These are phyloP conservation scores for Anthonomus grandis DNA, from an alignment of 1,140 invertebrate species.

Conservation along the genomic window DNA sequence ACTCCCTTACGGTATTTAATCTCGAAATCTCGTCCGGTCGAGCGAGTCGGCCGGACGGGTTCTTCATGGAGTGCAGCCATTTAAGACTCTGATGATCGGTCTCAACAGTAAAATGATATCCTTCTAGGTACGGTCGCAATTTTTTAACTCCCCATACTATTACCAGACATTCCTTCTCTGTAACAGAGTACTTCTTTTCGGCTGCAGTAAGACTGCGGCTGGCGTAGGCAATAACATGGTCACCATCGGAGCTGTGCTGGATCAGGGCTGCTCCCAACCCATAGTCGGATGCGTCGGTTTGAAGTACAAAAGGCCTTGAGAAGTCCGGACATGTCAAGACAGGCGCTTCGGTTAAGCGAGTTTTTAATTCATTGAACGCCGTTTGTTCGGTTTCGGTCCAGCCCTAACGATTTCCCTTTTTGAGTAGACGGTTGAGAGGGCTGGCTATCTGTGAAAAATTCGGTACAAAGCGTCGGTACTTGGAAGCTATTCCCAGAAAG, in stretches of 20 bases:
- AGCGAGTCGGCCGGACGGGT: slow-evolving; percentile 46
- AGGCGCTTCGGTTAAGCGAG: slow-evolving; percentile 28
- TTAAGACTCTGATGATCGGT: slow-evolving; percentile 28
- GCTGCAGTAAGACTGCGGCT: slow-evolving; percentile 34
- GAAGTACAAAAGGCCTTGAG: slow-evolving; percentile 39
- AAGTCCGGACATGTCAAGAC: slow-evolving; percentile 41
- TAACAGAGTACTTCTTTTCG: slow-evolving; percentile 37
- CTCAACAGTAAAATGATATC: slow-evolving; percentile 37
- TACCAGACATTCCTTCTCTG: slow-evolving; percentile 45
- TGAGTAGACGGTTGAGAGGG: slow-evolving; percentile 30
- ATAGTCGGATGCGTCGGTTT: slow-evolving; percentile 42
- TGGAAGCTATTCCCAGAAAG: slow-evolving; percentile 37
- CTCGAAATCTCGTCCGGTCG: slow-evolving; percentile 45
- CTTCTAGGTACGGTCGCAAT: slow-evolving; percentile 46
- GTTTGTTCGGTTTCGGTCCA: slow-evolving; percentile 23
- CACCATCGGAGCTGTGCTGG: slow-evolving; percentile 35
- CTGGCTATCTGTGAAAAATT: slow-evolving; percentile 35
- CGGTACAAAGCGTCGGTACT: slow-evolving; percentile 37
- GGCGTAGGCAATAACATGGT: slow-evolving; percentile 38
- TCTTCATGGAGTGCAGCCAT: slow-evolving; percentile 46
- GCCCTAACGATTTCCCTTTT: slow-evolving; percentile 33
- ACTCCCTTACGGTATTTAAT: slow-evolving; percentile 17
- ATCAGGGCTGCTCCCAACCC: slow-evolving; percentile 41
- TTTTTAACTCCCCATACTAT: slow-evolving; percentile 47
- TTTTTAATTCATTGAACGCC: slow-evolving; percentile 16